A percentile compares a stretch with the other conserved stretches of the same genome.
Conservation (phyloP, 1,140 invertebrate species). For the Argopecten irradians region DNA sequence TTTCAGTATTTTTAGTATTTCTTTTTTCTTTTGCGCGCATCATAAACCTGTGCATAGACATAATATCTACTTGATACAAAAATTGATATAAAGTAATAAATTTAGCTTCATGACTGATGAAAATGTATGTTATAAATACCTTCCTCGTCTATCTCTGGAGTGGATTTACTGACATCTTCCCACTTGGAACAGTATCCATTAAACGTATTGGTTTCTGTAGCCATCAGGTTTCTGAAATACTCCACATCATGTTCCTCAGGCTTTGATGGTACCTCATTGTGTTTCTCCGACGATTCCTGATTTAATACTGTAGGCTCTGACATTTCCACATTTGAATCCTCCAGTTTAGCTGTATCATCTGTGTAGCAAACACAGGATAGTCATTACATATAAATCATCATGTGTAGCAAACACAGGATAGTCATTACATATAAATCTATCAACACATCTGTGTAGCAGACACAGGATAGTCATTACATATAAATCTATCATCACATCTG, state of each 20-base stretch:
- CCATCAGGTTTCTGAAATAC: constrained; percentile 66
- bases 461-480: no score
- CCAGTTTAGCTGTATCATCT: no score
- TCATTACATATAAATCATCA: no score
- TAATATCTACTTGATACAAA: no score
- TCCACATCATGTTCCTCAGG: constrained; percentile 62
- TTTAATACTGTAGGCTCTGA: not conserved
- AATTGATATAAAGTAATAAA: not conserved
- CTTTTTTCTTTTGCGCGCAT: not conserved
- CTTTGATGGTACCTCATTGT: not conserved
- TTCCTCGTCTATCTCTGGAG: constrained; percentile 63
- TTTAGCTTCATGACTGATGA: not conserved
- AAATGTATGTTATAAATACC: constrained; percentile 54
- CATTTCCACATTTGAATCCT: no score
- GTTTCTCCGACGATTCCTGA: not conserved
- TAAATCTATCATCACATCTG: no score
- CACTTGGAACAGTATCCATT: constrained; percentile 61
- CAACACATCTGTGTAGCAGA: not conserved
- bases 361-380: no score
- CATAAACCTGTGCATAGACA: not conserved
- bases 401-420: not conserved
- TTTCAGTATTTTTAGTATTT: not conserved
- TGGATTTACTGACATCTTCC: constrained; percentile 52
- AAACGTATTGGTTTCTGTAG: constrained; percentile 61
- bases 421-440: not conserved